A percentile compares a stretch with the other conserved stretches of the same genome.
phyloP scores from a whole-genome alignment of 2,113 vertebrate genomes.

The Electrona antarctica region DNA sequence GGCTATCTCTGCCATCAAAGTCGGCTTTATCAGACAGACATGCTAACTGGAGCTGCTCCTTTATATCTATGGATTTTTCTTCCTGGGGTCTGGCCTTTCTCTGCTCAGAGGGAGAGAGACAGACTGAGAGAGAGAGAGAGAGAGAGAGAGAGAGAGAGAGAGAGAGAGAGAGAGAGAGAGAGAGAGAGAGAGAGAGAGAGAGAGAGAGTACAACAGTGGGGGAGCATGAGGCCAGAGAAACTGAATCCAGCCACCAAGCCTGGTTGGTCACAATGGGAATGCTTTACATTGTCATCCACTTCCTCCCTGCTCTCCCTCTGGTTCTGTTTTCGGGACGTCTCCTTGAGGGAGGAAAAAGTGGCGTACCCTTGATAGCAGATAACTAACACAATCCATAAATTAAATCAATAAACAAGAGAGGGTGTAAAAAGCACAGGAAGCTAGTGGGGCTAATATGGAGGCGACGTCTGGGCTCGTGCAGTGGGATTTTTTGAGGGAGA shows the following conservation, averaged over 20 bases:
- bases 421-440: slow-evolving; percentile 68
- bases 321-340: slow-evolving; percentile 65
- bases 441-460: slow-evolving; percentile 50
- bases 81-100: slow-evolving; percentile 62
- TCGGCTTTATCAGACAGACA: slow-evolving; percentile 78
- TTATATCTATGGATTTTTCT: slow-evolving; percentile 77
- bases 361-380: slow-evolving; percentile 63
- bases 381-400: slow-evolving; percentile 71
- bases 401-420: slow-evolving; percentile 68
- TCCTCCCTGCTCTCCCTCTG: slow-evolving; percentile 70
- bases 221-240: slow-evolving; percentile 57
- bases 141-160: not conserved
- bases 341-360: slow-evolving; percentile 57
- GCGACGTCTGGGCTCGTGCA: slow-evolving; percentile 40
- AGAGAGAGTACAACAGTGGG: slow-evolving; percentile 42
- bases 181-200: slow-evolving; percentile 16
- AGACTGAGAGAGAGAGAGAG: not conserved
- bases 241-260: slow-evolving; percentile 65
- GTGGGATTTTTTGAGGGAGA: slow-evolving; percentile 15
- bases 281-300: slow-evolving; percentile 73
- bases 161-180: slow-evolving; percentile 24
- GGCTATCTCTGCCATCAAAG: slow-evolving; percentile 82
- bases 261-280: slow-evolving; percentile 65
- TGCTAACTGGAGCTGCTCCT: slow-evolving; percentile 77
- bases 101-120: slow-evolving; percentile 6